Evolutionary conservation across 2,113 vertebrate species (phyloP).

Genomic region (Sitta europaea): DNA sequence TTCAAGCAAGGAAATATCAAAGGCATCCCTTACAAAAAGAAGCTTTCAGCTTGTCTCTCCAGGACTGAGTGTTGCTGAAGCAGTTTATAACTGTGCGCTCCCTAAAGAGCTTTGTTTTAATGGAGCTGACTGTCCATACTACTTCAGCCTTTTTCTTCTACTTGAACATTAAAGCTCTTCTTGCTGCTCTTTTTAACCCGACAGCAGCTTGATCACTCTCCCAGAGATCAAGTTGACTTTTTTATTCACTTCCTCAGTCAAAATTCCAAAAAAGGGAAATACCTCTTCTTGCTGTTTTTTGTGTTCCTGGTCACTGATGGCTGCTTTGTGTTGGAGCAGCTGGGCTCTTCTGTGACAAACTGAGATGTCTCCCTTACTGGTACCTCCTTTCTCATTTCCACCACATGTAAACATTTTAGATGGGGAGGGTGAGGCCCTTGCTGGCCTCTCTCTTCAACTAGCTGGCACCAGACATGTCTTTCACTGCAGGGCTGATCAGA

Average conservation of each 20-base stretch:
- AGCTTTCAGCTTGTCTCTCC: not conserved
- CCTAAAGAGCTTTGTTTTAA: constrained; percentile 22
- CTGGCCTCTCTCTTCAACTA: not conserved
- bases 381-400: not conserved
- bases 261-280: not conserved
- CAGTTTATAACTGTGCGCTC: not conserved
- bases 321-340: not conserved
- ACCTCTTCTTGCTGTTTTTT: not conserved
- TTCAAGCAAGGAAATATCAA: constrained; percentile 4
- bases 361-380: not conserved
- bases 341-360: not conserved
- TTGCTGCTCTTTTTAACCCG: constrained; percentile 18
- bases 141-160: not conserved
- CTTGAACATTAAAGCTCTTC: not conserved
- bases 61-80: not conserved
- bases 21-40: not conserved
- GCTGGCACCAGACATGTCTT: not conserved
- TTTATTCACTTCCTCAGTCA: not conserved
- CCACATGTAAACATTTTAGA: not conserved
- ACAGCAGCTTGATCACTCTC: constrained; percentile 12
- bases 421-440: not conserved
- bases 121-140: not conserved
- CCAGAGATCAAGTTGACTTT: not conserved
- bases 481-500: not conserved
- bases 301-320: not conserved